Evolutionary conservation across 2,888 invertebrate genomes (phyloP).

Genomic region (Julus scanicus): DNA sequence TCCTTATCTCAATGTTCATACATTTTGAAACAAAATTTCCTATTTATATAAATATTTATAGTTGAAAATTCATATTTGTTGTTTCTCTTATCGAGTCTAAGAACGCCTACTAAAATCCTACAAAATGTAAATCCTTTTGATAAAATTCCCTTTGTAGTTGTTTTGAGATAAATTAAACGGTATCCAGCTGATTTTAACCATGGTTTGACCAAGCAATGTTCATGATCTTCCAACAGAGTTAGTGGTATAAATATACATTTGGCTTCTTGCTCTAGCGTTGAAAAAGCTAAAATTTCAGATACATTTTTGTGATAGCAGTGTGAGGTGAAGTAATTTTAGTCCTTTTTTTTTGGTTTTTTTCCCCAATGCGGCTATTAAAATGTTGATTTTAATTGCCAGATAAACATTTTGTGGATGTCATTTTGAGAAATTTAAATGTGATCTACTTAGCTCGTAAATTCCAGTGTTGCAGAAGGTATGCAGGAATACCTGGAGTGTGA

Average conservation of each 20-base stretch:
- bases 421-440: conserved; percentile 31
- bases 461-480: background rate
- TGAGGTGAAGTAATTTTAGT: background rate
- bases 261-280: conserved; percentile 1
- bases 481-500: conserved; percentile 14
- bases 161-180: background rate
- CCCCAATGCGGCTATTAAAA: background rate
- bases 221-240: background rate
- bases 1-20: too few relatives aligned
- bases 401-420: conserved; percentile 44
- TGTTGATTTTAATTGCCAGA: conserved; percentile 40
- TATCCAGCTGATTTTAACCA: conserved; percentile 34
- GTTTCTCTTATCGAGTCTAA: too few relatives aligned
- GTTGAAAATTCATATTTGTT: too few relatives aligned
- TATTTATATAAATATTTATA: too few relatives aligned
- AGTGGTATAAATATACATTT: background rate
- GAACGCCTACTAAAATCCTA: background rate
- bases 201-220: background rate
- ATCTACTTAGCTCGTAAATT: conserved; percentile 47
- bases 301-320: background rate
- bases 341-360: background rate
- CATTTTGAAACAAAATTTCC: too few relatives aligned
- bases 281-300: background rate
- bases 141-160: conserved; percentile 8
- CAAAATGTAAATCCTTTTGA: background rate